Evolutionary conservation across 2,888 invertebrate species (phyloP).

Genomic region (Noctua janthina): DNA sequence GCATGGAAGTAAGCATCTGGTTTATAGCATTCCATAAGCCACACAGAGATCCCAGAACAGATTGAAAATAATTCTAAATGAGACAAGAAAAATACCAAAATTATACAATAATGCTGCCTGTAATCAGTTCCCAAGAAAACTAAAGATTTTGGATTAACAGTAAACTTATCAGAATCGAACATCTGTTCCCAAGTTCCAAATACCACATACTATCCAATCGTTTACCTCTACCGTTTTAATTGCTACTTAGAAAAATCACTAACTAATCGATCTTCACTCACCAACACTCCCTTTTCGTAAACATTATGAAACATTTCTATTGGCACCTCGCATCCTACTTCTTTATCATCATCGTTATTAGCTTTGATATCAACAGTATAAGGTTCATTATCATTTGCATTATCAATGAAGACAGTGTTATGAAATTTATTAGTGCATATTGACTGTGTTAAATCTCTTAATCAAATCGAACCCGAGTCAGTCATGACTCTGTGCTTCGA

Average conservation of each 20-base stretch:
- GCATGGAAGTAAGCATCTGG: not conserved
- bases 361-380: constrained; percentile 25
- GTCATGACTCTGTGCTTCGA: constrained; percentile 77
- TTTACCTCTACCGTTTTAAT: constrained; percentile 61
- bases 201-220: constrained; percentile 51
- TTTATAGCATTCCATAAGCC: not conserved
- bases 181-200: constrained; percentile 58
- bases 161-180: constrained; percentile 49
- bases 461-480: constrained; percentile 80
- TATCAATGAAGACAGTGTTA: constrained; percentile 61
- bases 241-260: constrained; percentile 68
- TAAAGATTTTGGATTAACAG: constrained; percentile 32
- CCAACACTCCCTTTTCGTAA: constrained; percentile 64
- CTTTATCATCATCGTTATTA: constrained; percentile 30
- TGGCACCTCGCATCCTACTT: constrained; percentile 61
- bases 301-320: constrained; percentile 70
- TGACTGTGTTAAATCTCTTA: constrained; percentile 79
- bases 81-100: constrained; percentile 35
- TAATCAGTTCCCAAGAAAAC: constrained; percentile 17
- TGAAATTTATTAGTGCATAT: constrained; percentile 74
- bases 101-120: constrained; percentile 26
- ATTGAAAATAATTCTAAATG: constrained; percentile 14
- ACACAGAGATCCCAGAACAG: not conserved
- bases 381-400: constrained; percentile 57
- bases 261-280: constrained; percentile 69